A percentile compares a stretch with the other conserved stretches of the same genome.
These are phyloP conservation scores for Lates calcarifer DNA, from an alignment of 2,113 vertebrate genomes.

Conservation along the genomic window DNA sequence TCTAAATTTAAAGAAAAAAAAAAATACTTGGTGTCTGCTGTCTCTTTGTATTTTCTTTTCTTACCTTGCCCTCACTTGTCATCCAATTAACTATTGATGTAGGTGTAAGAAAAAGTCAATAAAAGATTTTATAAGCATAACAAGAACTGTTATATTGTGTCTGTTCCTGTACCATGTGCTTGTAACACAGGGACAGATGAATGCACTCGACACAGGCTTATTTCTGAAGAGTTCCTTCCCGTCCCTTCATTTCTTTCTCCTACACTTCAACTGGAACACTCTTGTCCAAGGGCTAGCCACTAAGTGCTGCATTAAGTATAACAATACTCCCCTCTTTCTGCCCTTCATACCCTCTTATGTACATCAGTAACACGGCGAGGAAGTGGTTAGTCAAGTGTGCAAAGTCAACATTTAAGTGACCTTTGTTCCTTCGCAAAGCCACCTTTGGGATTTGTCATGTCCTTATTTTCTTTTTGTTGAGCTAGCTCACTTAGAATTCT, in stretches of 20 bases:
- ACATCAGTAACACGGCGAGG: constrained; percentile 9
- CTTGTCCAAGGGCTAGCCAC: constrained; percentile 44
- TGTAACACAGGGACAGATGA: not conserved
- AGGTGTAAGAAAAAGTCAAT: not conserved
- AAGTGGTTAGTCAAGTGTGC: constrained; percentile 53
- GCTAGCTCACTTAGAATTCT: constrained; percentile 17
- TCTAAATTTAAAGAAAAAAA: not conserved
- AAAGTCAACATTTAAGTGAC: constrained; percentile 51
- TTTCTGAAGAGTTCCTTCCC: not conserved
- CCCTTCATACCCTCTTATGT: constrained; percentile 29
- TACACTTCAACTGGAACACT: constrained; percentile 34
- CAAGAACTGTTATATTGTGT: not conserved
- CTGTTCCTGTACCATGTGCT: not conserved
- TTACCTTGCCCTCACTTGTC: not conserved
- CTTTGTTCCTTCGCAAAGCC: constrained; percentile 49
- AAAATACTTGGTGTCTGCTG: not conserved
- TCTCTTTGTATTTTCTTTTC: not conserved
- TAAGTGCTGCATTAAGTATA: constrained; percentile 51
- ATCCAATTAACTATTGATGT: not conserved
- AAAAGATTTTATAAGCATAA: not conserved
- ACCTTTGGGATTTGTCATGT: constrained; percentile 39
- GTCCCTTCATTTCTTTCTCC: constrained; percentile 15
- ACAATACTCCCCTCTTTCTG: constrained; percentile 34
- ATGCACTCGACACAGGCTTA: not conserved
- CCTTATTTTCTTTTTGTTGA: constrained; percentile 4